Conservation (phyloP, 2,888 invertebrate species). For the Galerucella calmariensis region DNA sequence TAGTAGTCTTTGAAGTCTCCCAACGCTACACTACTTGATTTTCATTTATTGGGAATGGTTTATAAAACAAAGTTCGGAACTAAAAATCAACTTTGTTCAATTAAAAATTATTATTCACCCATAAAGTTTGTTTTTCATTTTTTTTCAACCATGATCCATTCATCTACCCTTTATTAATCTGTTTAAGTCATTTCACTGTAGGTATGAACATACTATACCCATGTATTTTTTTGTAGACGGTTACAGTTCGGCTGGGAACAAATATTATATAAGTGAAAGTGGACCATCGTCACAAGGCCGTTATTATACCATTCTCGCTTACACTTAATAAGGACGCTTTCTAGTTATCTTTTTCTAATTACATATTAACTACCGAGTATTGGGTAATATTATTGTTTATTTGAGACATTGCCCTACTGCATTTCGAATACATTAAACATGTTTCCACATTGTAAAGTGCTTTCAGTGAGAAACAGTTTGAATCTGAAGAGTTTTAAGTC, state of each 20-base stretch:
- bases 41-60: no score
- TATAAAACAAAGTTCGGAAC: no score
- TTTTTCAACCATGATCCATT: no score
- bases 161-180: no score
- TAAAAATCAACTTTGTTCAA: no score
- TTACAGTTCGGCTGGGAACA: not conserved
- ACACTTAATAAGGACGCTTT: not conserved
- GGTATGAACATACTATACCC: no score
- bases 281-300: not conserved
- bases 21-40: no score
- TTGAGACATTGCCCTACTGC: not conserved
- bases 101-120: no score
- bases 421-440: slow-evolving; percentile 16
- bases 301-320: not conserved
- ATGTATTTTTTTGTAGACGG: no score
- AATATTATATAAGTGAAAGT: slow-evolving; percentile 9
- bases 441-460: not conserved
- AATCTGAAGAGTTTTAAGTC: not conserved
- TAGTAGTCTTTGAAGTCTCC: no score
- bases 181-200: no score
- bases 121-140: no score
- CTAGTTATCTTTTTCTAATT: slow-evolving; percentile 14
- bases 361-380: slow-evolving; percentile 18
- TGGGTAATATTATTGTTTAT: slow-evolving; percentile 19
- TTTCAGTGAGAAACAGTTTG: slow-evolving; percentile 1